Conservation (phyloP, 2,113 vertebrate genomes). For the Grus americana region DNA sequence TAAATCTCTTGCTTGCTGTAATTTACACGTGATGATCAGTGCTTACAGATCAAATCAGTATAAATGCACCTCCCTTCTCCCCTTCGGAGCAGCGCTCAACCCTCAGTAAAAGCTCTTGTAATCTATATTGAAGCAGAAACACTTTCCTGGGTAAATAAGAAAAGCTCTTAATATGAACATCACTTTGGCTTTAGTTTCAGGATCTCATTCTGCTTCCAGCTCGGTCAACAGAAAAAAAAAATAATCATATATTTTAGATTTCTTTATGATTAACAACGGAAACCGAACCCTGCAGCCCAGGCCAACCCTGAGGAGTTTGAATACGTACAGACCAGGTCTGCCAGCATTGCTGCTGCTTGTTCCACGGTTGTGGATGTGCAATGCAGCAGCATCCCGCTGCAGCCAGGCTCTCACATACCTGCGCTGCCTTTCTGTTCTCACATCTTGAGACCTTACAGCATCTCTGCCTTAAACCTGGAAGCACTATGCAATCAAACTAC, state of each 20-base stretch:
- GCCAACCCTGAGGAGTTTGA: fast-evolving
- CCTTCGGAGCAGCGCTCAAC: fast-evolving
- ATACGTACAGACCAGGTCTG: neutral
- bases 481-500: neutral
- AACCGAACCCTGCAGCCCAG: neutral
- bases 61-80: neutral
- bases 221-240: neutral
- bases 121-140: neutral
- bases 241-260: neutral
- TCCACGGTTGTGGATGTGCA: fast-evolving
- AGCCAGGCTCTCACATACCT: fast-evolving
- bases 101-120: neutral
- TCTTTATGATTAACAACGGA: neutral
- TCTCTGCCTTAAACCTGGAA: neutral
- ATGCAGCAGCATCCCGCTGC: fast-evolving
- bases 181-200: neutral
- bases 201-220: neutral
- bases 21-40: neutral
- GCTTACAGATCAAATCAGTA: neutral
- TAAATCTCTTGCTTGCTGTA: fast-evolving
- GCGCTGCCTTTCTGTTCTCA: neutral
- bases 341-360: fast-evolving
- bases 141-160: neutral
- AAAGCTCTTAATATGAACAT: neutral
- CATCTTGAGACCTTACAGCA: fast-evolving